These are phyloP conservation scores for Tipula confusa DNA, from an alignment of 2,888 invertebrate genomes.

Conservation along the genomic window DNA sequence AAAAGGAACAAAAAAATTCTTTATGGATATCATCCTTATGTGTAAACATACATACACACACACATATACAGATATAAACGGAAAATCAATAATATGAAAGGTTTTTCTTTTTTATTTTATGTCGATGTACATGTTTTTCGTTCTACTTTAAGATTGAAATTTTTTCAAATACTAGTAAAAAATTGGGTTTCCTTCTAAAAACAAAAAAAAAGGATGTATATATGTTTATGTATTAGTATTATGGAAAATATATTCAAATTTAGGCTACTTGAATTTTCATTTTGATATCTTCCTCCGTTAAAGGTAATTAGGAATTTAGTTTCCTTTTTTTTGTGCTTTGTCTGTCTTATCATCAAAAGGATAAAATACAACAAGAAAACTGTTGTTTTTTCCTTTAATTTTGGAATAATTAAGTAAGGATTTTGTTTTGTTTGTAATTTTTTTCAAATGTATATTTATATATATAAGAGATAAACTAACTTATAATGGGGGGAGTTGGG, in stretches of 20 bases:
- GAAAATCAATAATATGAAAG: neutral
- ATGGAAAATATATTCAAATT: conserved; percentile 12
- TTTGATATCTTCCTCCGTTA: conserved; percentile 9
- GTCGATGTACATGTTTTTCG: conserved; percentile 12
- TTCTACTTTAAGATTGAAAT: neutral
- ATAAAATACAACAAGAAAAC: neutral
- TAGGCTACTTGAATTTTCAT: conserved; percentile 25
- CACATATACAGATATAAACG: too few relatives aligned
- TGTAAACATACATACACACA: neutral
- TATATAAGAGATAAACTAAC: neutral
- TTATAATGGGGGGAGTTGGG: neutral
- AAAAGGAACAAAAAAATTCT: neutral
- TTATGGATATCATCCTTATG: neutral
- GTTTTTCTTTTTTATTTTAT: neutral
- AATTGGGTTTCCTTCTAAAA: neutral
- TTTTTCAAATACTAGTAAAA: neutral
- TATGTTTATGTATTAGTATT: neutral
- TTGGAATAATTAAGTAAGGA: conserved; percentile 5
- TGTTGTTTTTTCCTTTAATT: neutral
- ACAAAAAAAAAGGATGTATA: neutral
- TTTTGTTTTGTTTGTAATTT: neutral
- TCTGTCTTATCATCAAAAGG: conserved; percentile 20
- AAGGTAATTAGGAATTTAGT: conserved; percentile 25
- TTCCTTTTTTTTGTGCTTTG: neutral
- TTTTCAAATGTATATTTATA: neutral